A percentile compares a stretch with the other conserved stretches of the same genome.
These are phyloP conservation scores for Peromyscus aztecus DNA, from an alignment of 2,797 vertebrate species.

Conservation along the genomic window DNA sequence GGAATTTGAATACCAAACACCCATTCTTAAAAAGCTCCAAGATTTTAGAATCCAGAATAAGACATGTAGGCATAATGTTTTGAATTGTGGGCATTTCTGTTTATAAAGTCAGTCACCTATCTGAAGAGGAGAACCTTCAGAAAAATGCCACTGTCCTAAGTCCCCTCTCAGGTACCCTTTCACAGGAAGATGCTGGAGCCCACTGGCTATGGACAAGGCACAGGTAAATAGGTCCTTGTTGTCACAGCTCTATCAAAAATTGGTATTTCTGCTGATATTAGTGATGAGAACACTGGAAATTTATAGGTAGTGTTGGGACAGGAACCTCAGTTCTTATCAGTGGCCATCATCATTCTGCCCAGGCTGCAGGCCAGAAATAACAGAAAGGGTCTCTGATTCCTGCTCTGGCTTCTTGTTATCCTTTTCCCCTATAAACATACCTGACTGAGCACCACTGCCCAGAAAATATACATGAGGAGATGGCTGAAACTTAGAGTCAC, in stretches of 20 bases:
- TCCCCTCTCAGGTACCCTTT: fast-evolving
- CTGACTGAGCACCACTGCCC: neutral
- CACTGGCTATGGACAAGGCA: neutral
- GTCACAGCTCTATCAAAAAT: neutral
- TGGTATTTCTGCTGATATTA: neutral
- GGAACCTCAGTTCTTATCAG: neutral
- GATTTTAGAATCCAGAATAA: neutral
- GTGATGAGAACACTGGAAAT: neutral
- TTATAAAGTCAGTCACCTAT: neutral
- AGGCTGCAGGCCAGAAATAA: neutral
- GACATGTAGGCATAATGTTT: neutral
- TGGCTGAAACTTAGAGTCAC: neutral
- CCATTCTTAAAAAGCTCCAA: neutral
- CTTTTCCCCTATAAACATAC: neutral
- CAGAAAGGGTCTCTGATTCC: neutral
- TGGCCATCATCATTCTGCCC: neutral
- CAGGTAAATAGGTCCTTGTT: neutral
- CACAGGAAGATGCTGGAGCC: neutral
- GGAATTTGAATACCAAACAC: neutral
- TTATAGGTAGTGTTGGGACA: too few species aligned
- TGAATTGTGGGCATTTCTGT: neutral
- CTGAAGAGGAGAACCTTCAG: too few species aligned
- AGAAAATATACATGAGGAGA: neutral
- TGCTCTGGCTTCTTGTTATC: neutral
- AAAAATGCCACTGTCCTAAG: neutral